phyloP scores from a whole-genome alignment of 2,888 invertebrate genomes.

The Troglohyphantes excavatus region DNA sequence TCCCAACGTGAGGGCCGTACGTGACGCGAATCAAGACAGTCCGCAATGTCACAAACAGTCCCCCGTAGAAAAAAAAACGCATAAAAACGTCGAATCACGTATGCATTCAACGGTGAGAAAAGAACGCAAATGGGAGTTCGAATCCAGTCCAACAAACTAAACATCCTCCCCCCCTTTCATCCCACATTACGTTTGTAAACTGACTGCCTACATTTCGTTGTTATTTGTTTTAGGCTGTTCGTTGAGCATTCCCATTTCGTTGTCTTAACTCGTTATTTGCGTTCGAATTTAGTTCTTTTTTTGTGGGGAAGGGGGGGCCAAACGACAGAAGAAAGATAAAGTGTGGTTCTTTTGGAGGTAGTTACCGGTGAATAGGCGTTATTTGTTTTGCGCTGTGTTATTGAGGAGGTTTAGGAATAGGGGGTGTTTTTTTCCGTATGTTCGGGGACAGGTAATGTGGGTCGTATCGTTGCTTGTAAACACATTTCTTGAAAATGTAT shows the following conservation, averaged over 20 bases:
- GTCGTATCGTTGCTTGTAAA: too few species aligned
- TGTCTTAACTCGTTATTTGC: background rate
- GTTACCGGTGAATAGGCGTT: too few species aligned
- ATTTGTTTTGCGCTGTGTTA: too few species aligned
- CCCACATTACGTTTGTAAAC: constrained; percentile 61
- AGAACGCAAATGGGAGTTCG: constrained; percentile 32
- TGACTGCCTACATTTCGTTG: constrained; percentile 47
- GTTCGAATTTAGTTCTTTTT: background rate
- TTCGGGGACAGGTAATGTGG: too few species aligned
- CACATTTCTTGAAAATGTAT: too few species aligned
- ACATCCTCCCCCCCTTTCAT: constrained; percentile 33
- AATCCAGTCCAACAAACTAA: constrained; percentile 51
- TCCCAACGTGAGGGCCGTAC: too few species aligned
- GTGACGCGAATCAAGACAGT: background rate
- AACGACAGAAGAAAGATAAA: too few species aligned
- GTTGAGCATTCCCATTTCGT: constrained; percentile 2
- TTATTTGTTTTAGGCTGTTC: constrained; percentile 57
- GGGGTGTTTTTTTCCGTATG: too few species aligned
- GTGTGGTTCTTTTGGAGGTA: too few species aligned
- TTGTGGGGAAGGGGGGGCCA: too few species aligned
- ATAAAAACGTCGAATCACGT: constrained; percentile 68
- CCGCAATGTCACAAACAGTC: constrained; percentile 56
- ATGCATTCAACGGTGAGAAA: constrained; percentile 28
- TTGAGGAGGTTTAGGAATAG: too few species aligned
- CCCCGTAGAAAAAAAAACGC: constrained; percentile 8